These are phyloP conservation scores for Xiphophorus hellerii DNA, from an alignment of 2,113 vertebrate species.

Conservation along the genomic window DNA sequence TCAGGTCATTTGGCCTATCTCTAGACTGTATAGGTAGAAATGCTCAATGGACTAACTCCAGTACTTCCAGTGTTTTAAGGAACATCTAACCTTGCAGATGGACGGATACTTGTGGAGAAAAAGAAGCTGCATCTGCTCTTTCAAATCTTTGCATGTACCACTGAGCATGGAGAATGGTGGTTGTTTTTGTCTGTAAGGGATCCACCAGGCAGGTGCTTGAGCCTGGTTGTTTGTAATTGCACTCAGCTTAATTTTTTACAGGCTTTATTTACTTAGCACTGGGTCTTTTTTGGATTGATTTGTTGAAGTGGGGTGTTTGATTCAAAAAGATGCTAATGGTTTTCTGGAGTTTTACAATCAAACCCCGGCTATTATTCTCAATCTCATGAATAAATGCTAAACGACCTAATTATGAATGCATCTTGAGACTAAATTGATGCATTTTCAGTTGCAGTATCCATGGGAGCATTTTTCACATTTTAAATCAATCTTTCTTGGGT, in stretches of 20 bases:
- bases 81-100: constrained; percentile 36
- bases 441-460: constrained; percentile 8
- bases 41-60: no score
- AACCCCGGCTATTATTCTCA: constrained; percentile 11
- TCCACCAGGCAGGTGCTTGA: constrained; percentile 20
- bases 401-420: constrained; percentile 24
- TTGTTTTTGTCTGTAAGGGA: constrained; percentile 44
- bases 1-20: no score
- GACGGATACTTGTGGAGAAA: background rate
- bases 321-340: constrained; percentile 54
- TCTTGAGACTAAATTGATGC: constrained; percentile 9
- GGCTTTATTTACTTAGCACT: constrained; percentile 35
- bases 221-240: constrained; percentile 45
- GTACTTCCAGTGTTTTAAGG: no score
- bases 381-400: constrained; percentile 51
- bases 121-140: background rate
- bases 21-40: no score
- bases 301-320: constrained; percentile 15
- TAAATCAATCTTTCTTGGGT: background rate
- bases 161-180: constrained; percentile 7
- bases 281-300: constrained; percentile 28
- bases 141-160: background rate
- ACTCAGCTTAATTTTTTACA: constrained; percentile 13
- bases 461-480: constrained; percentile 10
- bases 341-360: constrained; percentile 6